These are phyloP conservation scores for Meriones psammophilus DNA, from an alignment of 2,797 vertebrate species.

Conservation along the genomic window DNA sequence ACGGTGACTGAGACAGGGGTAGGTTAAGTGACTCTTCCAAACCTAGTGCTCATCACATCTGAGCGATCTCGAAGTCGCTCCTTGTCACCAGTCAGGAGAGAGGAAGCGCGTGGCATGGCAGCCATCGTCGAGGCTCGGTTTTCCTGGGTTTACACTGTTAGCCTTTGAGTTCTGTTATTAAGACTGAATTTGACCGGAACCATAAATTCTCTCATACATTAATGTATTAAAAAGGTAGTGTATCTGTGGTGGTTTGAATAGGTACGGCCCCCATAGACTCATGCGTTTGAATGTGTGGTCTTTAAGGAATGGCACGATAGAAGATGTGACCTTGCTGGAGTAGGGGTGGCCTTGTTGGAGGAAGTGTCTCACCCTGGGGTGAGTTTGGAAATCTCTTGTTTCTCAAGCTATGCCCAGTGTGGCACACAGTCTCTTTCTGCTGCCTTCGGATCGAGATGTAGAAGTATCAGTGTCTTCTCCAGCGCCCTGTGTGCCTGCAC, in stretches of 20 bases:
- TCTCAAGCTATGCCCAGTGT: background rate
- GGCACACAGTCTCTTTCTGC: background rate
- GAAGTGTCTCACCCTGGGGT: background rate
- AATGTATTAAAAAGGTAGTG: constrained; percentile 21
- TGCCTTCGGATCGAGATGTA: background rate
- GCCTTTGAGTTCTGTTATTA: background rate
- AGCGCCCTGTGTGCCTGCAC: background rate
- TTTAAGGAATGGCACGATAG: background rate
- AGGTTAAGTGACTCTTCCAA: background rate
- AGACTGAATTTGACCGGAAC: background rate
- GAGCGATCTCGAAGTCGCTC: background rate
- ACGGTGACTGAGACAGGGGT: background rate
- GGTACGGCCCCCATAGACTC: background rate
- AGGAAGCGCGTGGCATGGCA: background rate
- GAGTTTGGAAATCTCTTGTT: background rate
- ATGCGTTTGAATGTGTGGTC: background rate
- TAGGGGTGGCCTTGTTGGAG: background rate
- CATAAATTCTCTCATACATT: background rate
- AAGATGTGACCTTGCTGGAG: background rate
- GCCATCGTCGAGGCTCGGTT: background rate
- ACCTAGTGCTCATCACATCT: background rate
- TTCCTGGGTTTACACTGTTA: background rate
- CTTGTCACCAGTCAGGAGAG: background rate
- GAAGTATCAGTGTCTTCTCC: background rate
- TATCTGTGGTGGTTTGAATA: background rate